Percentiles rank a stretch among this genome's conserved stretches.
phyloP scores from a whole-genome alignment of 2,888 invertebrate genomes.

The Zaprionus bogoriensis region DNA sequence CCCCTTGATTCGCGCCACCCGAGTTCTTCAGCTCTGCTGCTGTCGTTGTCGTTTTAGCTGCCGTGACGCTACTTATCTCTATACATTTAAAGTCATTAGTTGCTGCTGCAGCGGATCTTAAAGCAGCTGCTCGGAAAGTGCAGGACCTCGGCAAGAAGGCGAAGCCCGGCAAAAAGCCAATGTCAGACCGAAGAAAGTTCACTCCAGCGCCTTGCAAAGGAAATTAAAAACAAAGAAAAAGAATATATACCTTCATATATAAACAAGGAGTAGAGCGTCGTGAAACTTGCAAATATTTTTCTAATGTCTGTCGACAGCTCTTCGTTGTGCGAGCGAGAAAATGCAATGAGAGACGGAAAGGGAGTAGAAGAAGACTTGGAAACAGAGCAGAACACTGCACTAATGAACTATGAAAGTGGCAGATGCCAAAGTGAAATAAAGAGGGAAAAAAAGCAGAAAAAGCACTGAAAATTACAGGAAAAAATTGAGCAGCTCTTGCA shows the following conservation, averaged over 20 bases:
- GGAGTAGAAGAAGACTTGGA: slow-evolving; percentile 6
- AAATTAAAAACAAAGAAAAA: slow-evolving; percentile 1
- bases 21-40: slow-evolving; percentile 22
- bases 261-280: slow-evolving; percentile 9
- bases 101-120: slow-evolving; percentile 35
- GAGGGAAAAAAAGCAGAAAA: slow-evolving; percentile 5
- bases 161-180: slow-evolving; percentile 34
- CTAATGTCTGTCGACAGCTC: slow-evolving; percentile 66
- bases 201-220: slow-evolving; percentile 11
- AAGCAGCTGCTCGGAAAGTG: slow-evolving; percentile 27
- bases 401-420: slow-evolving; percentile 65
- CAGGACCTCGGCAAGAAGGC: slow-evolving; percentile 13
- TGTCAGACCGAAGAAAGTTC: slow-evolving; percentile 36
- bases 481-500: too few species aligned
- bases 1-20: neutral
- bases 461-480: neutral
- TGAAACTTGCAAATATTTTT: slow-evolving; percentile 66
- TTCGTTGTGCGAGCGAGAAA: slow-evolving; percentile 16
- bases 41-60: slow-evolving; percentile 38
- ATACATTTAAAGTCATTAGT: slow-evolving; percentile 76
- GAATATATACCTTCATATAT: neutral
- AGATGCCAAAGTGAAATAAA: slow-evolving; percentile 40
- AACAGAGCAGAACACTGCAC: slow-evolving; percentile 28
- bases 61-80: slow-evolving; percentile 64
- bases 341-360: neutral